Percentiles rank a stretch among this genome's conserved stretches.
Evolutionary conservation across 2,113 vertebrate genomes (phyloP).

Genomic region (Microtus richardsoni): DNA sequence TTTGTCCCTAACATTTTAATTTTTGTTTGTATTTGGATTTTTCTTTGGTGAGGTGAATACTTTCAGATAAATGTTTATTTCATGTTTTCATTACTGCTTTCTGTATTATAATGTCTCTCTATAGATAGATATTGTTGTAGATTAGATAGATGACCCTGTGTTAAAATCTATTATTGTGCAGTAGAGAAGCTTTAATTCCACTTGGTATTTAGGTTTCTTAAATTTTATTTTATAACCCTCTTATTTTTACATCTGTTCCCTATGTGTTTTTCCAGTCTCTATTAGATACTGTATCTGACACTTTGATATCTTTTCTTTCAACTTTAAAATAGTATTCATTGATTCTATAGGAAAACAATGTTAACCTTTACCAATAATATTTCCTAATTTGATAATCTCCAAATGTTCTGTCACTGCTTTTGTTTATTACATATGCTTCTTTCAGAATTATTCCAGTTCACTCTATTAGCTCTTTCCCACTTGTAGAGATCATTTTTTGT

Average conservation of each 20-base stretch:
- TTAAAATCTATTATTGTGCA: background rate
- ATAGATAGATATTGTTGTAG: background rate
- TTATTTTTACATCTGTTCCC: background rate
- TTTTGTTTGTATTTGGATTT: background rate
- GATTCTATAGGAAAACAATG: background rate
- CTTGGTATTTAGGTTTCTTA: background rate
- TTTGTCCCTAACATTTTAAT: background rate
- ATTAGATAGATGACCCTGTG: background rate
- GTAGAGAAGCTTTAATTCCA: background rate
- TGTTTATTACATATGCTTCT: too few species aligned
- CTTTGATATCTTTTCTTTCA: background rate
- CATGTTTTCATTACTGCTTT: background rate
- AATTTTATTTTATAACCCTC: background rate
- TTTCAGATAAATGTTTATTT: background rate
- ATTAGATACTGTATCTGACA: background rate
- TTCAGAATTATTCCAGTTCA: background rate
- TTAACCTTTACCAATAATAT: background rate
- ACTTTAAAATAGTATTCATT: background rate
- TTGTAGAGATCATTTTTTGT: background rate
- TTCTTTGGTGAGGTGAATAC: background rate
- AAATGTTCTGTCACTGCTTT: background rate
- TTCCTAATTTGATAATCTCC: background rate
- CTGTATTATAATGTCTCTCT: background rate
- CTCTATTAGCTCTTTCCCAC: background rate
- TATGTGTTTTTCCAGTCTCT: background rate